Percentiles rank a stretch among this genome's conserved stretches.
Evolutionary conservation across 2,113 vertebrate species (phyloP).

Genomic region (Myrmecobius fasciatus): DNA sequence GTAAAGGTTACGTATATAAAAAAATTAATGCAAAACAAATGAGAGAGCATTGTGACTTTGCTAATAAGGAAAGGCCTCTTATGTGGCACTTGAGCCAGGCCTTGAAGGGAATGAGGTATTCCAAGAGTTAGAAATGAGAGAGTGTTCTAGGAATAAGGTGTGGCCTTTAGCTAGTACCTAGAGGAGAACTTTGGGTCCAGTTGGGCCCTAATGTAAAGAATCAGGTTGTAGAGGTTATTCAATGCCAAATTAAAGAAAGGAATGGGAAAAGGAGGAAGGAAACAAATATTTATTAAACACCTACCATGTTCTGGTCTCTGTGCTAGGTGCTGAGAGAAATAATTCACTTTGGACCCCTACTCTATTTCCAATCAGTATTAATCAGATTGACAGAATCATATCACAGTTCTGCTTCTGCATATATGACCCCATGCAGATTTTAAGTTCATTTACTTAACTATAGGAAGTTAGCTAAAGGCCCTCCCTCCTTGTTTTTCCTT

Average conservation of each 20-base stretch:
- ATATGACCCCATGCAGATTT: no score
- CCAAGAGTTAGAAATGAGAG: neutral
- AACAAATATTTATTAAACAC: neutral
- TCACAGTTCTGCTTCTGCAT: no score
- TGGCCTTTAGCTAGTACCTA: neutral
- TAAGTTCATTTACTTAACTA: no score
- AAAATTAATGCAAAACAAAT: neutral
- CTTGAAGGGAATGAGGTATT: neutral
- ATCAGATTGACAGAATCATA: no score
- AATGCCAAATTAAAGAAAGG: neutral
- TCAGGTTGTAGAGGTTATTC: neutral
- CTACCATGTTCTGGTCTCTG: neutral
- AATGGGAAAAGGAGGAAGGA: neutral
- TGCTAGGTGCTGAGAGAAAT: no score
- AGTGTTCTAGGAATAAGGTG: neutral
- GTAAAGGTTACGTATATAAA: neutral
- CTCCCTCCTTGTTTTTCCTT: no score
- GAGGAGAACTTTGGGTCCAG: neutral
- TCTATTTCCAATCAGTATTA: no score
- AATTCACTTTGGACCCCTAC: no score
- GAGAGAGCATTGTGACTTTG: neutral
- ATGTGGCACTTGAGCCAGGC: neutral
- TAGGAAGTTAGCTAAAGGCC: no score
- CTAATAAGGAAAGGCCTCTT: neutral
- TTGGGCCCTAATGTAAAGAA: neutral